These are phyloP conservation scores for Lamellibrachia columna DNA, from an alignment of 2,888 invertebrate species.

Conservation along the genomic window DNA sequence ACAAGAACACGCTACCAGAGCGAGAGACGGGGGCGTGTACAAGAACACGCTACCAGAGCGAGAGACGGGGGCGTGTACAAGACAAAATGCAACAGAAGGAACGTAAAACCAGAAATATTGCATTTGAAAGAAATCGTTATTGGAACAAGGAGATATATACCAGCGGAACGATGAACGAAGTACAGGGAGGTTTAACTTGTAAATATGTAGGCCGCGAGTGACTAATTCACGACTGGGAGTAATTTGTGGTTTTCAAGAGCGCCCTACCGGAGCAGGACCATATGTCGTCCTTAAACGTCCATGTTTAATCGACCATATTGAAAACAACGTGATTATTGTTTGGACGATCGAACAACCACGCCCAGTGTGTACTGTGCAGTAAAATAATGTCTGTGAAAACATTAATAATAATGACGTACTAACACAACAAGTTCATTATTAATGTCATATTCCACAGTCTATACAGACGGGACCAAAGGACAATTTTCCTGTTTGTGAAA, in stretches of 20 bases:
- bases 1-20: too few relatives aligned
- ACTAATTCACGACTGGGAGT: background rate
- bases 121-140: background rate
- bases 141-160: background rate
- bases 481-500: too few relatives aligned
- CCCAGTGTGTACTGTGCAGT: background rate
- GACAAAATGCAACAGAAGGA: too few relatives aligned
- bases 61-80: too few relatives aligned
- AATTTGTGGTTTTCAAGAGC: slow-evolving; percentile 3
- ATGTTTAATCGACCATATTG: background rate
- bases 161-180: background rate
- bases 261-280: background rate
- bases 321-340: background rate
- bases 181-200: background rate
- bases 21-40: too few relatives aligned
- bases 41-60: background rate
- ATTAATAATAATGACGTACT: background rate
- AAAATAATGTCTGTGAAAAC: background rate
- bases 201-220: background rate
- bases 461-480: background rate
- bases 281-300: background rate
- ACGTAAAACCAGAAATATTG: too few relatives aligned
- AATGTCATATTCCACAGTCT: background rate
- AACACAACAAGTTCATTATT: background rate
- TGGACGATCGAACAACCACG: background rate